These are phyloP conservation scores for Cromileptes altivelis DNA, from an alignment of 2,113 vertebrate genomes.

Conservation along the genomic window DNA sequence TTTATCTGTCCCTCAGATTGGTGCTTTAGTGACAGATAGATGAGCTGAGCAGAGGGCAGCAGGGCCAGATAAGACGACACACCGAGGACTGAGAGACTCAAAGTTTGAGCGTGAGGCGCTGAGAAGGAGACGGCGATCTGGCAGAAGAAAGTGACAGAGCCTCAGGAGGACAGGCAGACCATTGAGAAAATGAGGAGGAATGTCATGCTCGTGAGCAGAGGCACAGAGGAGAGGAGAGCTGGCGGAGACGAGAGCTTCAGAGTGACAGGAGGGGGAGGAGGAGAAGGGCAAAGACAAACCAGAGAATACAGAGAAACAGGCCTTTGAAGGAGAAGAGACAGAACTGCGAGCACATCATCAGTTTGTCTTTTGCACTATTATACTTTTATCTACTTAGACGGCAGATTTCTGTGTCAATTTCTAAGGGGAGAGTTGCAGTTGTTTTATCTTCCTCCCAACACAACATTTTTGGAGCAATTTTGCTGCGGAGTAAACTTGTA, in stretches of 20 bases:
- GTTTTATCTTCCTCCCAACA: not conserved
- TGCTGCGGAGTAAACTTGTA: not conserved
- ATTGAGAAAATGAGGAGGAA: slow-evolving; percentile 60
- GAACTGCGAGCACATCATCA: not conserved
- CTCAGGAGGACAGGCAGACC: slow-evolving; percentile 34
- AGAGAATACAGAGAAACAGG: not conserved
- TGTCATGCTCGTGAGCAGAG: slow-evolving; percentile 47
- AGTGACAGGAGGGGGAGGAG: slow-evolving; percentile 9
- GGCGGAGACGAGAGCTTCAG: slow-evolving; percentile 5
- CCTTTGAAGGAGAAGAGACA: slow-evolving; percentile 11
- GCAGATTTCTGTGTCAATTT: not conserved
- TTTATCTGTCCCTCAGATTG: slow-evolving; percentile 32
- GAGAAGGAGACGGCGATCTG: slow-evolving; percentile 12
- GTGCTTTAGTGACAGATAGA: slow-evolving; percentile 46
- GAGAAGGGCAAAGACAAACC: slow-evolving; percentile 16
- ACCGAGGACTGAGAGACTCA: slow-evolving; percentile 28
- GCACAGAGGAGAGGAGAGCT: slow-evolving; percentile 27
- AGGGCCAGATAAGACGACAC: slow-evolving; percentile 34
- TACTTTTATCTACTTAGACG: slow-evolving; percentile 6
- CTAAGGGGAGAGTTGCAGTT: not conserved
- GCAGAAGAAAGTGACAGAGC: slow-evolving; percentile 55
- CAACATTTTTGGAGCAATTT: not conserved
- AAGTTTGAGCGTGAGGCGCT: slow-evolving; percentile 1
- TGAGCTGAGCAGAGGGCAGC: slow-evolving; percentile 29
- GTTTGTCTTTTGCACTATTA: not conserved